Evolutionary conservation across 2,797 vertebrate species (phyloP), one percentile per base, ranked within the genome.

Genomic region (Babyrousa celebensis): DNA sequence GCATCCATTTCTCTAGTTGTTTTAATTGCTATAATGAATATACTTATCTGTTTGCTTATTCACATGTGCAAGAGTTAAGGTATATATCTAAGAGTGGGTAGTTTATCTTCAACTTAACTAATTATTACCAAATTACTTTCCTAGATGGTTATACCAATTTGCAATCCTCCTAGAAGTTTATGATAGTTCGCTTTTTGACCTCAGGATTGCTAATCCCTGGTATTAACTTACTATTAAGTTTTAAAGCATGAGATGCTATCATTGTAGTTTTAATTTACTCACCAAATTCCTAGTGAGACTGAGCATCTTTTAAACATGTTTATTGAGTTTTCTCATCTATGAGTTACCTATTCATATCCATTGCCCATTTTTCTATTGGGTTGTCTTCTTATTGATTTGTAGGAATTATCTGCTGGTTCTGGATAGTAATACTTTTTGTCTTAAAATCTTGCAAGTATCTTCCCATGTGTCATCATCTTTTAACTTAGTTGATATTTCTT

Each of bases 381-480:
- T 16, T 72, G 2, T 85, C 52, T 62, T 71, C 67, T 85, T 84
- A 54, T 12, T 77, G 32, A 84, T 71, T 71, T 48, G 7, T 89
- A 71, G 79, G 21, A 48, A 54, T 71, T 88, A 70, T 62, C 32
- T 78, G 11, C 43, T 56, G 5, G 16, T 72, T 74, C 25, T 63
- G 15, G 5, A 23, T 25, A 62, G 21, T 27, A 63, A 52, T 6
- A 9, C 10, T 54, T 75, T 89, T 79, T 25, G 20, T 62, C 40
- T 60, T 90, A 62, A 94, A 93, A 52, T 74, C 21, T 94, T 79
- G 5, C 27, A 83, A 67, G 74, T 78, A 54, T 32, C 40, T 52
- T 60, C 15, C 85, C 8, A 5, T 43, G 12, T 83, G 16, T 52
- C 6, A 18, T 23, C 77, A 20, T 48, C 70, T 70, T 58, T 83